These are phyloP conservation scores for Hypotaenidia philippensis DNA, from an alignment of 2,797 vertebrate species.

Conservation along the genomic window DNA sequence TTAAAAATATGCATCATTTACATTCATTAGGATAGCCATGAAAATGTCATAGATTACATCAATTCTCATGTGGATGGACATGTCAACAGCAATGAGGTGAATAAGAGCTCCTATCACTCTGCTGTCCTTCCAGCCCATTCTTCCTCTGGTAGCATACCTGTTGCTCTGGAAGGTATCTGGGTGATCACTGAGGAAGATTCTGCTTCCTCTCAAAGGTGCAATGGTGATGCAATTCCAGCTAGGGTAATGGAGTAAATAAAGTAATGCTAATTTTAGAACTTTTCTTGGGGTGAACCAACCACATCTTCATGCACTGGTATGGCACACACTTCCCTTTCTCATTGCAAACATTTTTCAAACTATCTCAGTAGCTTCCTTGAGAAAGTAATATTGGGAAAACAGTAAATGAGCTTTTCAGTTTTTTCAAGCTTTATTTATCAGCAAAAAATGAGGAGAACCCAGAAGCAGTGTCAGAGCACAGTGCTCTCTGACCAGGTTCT, in stretches of 20 bases:
- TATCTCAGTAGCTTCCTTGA: background rate
- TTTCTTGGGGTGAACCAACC: background rate
- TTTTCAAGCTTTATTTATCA: background rate
- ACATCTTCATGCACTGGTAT: background rate
- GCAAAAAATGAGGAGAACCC: background rate
- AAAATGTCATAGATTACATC: background rate
- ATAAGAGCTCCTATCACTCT: background rate
- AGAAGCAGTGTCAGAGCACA: background rate
- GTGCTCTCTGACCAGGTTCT: background rate
- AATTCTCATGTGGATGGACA: background rate
- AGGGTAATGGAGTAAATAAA: background rate
- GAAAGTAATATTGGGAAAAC: background rate
- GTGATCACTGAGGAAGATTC: background rate
- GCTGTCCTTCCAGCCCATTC: background rate
- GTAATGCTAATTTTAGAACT: background rate
- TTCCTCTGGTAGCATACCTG: background rate
- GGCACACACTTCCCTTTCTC: background rate
- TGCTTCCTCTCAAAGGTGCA: background rate
- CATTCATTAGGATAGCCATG: background rate
- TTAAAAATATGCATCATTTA: background rate
- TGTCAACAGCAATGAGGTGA: background rate
- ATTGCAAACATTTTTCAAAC: background rate
- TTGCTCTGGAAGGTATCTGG: background rate
- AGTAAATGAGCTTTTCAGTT: background rate
- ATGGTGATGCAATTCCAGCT: background rate